Percentiles rank a stretch among this genome's conserved stretches.
Conservation (phyloP, 2,888 invertebrate genomes). For the Resseliella maxima region DNA sequence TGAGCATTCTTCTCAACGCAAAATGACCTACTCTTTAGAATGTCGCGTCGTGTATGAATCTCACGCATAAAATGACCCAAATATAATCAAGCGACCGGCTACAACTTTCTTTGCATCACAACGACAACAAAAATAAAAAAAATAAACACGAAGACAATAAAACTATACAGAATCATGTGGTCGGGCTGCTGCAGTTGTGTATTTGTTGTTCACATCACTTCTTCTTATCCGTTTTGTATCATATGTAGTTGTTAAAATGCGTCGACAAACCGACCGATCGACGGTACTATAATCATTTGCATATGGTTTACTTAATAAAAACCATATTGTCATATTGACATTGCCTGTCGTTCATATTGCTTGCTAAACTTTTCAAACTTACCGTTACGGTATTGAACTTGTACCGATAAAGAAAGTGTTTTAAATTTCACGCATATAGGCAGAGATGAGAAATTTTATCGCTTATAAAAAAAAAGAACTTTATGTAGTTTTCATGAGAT, state of each 20-base stretch:
- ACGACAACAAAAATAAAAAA: neutral
- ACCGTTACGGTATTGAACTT: slow-evolving; percentile 11
- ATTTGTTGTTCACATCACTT: neutral
- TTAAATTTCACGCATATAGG: neutral
- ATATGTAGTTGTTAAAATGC: neutral
- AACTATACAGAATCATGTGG: slow-evolving; percentile 2
- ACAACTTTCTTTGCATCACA: slow-evolving; percentile 4
- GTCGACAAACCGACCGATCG: neutral
- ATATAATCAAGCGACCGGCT: slow-evolving; percentile 18
- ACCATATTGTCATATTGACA: slow-evolving; percentile 15
- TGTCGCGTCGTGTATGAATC: slow-evolving; percentile 34
- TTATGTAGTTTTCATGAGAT: too few species aligned
- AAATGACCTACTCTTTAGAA: slow-evolving; percentile 38
- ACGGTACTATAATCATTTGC: neutral
- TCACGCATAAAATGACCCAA: slow-evolving; percentile 40
- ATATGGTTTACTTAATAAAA: slow-evolving; percentile 17
- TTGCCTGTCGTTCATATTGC: neutral
- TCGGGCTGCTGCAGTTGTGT: neutral
- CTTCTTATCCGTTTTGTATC: neutral
- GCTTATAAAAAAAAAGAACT: neutral
- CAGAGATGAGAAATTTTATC: neutral
- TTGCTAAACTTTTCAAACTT: neutral
- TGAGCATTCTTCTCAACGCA: slow-evolving; percentile 15
- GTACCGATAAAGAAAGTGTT: slow-evolving; percentile 10
- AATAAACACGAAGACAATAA: neutral